Percentiles rank a stretch among this genome's conserved stretches.
phyloP scores from a whole-genome alignment of 2,113 vertebrate genomes.

The Halichoerus grypus region DNA sequence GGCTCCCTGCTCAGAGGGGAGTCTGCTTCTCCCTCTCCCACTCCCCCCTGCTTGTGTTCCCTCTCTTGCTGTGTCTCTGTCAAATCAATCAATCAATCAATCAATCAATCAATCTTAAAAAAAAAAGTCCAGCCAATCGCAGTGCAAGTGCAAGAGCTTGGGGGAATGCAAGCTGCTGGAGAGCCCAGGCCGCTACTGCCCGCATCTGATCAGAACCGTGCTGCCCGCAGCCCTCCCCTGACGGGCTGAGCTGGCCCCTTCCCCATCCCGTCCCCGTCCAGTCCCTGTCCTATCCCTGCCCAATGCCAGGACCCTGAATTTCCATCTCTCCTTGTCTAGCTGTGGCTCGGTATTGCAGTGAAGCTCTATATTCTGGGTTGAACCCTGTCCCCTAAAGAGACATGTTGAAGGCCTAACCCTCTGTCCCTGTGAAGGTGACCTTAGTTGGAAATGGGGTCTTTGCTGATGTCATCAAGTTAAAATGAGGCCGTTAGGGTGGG shows the following conservation, averaged over 20 bases:
- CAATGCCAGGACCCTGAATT: neutral
- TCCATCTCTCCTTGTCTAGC: neutral
- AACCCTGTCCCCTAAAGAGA: neutral
- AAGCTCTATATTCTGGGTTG: neutral
- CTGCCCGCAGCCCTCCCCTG: fast-evolving
- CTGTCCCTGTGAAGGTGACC: neutral
- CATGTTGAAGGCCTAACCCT: neutral
- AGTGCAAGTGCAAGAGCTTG: neutral
- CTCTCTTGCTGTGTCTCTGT: too few relatives aligned
- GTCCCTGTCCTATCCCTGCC: neutral
- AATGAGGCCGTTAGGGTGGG: neutral
- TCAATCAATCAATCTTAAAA: too few relatives aligned
- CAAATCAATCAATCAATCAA: too few relatives aligned
- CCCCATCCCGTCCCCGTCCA: neutral
- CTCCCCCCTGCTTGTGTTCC: too few relatives aligned
- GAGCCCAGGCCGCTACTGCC: neutral
- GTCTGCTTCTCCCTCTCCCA: too few relatives aligned
- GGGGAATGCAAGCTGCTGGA: fast-evolving
- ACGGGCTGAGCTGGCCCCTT: fast-evolving
- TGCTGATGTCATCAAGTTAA: neutral
- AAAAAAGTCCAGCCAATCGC: neutral
- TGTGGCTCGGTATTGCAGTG: neutral
- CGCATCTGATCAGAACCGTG: fast-evolving
- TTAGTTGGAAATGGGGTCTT: neutral
- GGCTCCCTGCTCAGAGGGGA: too few relatives aligned